Evolutionary conservation across 2,888 invertebrate species (phyloP).

Genomic region (Drosophila longiperda): DNA sequence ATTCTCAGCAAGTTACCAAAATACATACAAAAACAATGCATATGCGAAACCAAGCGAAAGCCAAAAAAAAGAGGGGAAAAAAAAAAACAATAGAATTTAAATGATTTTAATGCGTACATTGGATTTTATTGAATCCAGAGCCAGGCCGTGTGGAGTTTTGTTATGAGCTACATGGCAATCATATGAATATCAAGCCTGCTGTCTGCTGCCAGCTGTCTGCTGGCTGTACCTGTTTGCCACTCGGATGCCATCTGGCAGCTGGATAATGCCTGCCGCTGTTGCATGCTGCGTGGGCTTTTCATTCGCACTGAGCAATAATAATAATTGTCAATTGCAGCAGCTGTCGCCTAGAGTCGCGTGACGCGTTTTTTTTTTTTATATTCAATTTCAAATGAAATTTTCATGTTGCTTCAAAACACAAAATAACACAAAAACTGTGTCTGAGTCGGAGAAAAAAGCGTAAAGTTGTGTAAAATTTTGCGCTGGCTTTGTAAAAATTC

Average conservation of each 20-base stretch:
- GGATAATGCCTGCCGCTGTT: slow-evolving; percentile 3
- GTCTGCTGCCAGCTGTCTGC: slow-evolving; percentile 11
- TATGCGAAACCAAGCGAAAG: slow-evolving; percentile 40
- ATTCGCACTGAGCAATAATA: slow-evolving; percentile 77
- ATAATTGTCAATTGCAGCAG: slow-evolving; percentile 80
- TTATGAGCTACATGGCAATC: slow-evolving; percentile 63
- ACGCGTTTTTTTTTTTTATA: slow-evolving; percentile 56
- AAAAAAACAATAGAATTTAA: slow-evolving; percentile 81
- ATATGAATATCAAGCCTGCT: slow-evolving; percentile 66
- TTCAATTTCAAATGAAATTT: slow-evolving; percentile 78
- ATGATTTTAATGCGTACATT: slow-evolving; percentile 82
- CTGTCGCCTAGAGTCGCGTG: slow-evolving; percentile 51
- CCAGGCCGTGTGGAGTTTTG: slow-evolving; percentile 54
- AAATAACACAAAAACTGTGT: slow-evolving; percentile 2
- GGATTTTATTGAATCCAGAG: slow-evolving; percentile 74
- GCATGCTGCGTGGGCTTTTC: slow-evolving; percentile 38
- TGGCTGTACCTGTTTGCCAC: slow-evolving; percentile 9
- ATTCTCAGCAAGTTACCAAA: slow-evolving; percentile 25
- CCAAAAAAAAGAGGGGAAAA: slow-evolving; percentile 1
- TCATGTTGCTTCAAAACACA: slow-evolving; percentile 48
- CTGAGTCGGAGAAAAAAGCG: not conserved
- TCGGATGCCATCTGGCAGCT: slow-evolving; percentile 4
- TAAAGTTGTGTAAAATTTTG: slow-evolving; percentile 60
- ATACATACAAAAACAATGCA: slow-evolving; percentile 40
- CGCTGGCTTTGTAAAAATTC: slow-evolving; percentile 57